Evolutionary conservation across 2,797 vertebrate genomes (phyloP).

Genomic region (Enteromius trimaculatus): DNA sequence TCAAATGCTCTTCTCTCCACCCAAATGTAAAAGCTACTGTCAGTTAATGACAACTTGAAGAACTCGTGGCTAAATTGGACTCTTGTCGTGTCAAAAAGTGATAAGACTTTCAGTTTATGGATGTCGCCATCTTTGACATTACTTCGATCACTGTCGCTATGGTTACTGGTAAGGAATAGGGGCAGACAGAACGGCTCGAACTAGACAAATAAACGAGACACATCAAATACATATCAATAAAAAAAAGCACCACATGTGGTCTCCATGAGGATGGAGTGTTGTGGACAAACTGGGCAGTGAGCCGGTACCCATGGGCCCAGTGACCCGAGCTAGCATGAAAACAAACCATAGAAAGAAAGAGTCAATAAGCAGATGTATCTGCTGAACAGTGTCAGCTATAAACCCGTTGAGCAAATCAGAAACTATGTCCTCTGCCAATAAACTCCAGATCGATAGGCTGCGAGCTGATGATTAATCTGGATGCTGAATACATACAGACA

Average conservation of each 20-base stretch:
- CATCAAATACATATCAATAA: neutral
- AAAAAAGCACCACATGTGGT: neutral
- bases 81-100: too few relatives aligned
- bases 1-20: too few relatives aligned
- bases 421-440: constrained; percentile 21
- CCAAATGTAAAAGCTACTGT: too few relatives aligned
- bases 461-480: constrained; percentile 21
- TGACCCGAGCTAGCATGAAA: constrained; percentile 6
- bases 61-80: too few relatives aligned
- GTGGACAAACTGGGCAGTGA: neutral
- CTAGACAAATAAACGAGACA: neutral
- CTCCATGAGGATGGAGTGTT: neutral
- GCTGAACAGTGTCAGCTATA: constrained; percentile 25
- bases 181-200: neutral
- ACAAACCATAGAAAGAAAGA: constrained; percentile 17
- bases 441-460: constrained; percentile 33
- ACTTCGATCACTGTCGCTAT: too few relatives aligned
- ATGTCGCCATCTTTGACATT: too few relatives aligned
- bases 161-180: too few relatives aligned
- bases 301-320: neutral
- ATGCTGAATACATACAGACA: constrained; percentile 14
- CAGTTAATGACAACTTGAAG: too few relatives aligned
- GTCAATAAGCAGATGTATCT: constrained; percentile 38
- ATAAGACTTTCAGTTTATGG: too few relatives aligned
- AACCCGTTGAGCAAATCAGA: constrained; percentile 24